Evolutionary conservation across 2,113 vertebrate species (phyloP).

Genomic region (Harpagus bidentatus): DNA sequence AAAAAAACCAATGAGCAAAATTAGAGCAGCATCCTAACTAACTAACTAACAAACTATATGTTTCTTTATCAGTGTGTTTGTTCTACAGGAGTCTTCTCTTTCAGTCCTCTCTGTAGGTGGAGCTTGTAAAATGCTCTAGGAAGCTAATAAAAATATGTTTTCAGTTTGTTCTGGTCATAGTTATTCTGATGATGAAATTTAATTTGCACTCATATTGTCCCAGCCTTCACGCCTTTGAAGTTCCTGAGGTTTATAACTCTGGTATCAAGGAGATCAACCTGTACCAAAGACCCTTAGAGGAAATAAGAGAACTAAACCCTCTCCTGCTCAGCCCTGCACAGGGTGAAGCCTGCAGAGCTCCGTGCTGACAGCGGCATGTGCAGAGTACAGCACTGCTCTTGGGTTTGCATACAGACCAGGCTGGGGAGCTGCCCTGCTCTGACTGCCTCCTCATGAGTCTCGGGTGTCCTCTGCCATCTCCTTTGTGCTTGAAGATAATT

Average conservation of each 20-base stretch:
- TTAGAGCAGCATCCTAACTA: neutral
- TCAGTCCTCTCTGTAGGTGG: neutral
- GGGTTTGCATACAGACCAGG: neutral
- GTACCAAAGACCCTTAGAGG: neutral
- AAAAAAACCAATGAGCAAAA: neutral
- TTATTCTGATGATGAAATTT: neutral
- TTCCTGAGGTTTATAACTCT: neutral
- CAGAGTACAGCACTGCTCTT: neutral
- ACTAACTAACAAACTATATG: neutral
- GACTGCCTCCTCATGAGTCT: neutral
- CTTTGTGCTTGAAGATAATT: neutral
- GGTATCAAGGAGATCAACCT: neutral
- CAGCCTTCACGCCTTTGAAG: neutral
- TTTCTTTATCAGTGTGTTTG: neutral
- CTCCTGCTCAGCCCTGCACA: neutral
- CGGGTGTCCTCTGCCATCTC: neutral
- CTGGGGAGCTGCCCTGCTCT: neutral
- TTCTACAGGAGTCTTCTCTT: neutral
- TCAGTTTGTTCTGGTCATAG: neutral
- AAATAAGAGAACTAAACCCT: neutral
- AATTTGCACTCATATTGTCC: neutral
- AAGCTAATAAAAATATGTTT: neutral
- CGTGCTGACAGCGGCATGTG: fast-evolving
- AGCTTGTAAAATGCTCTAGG: neutral
- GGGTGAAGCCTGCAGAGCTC: neutral